A percentile compares a stretch with the other conserved stretches of the same genome.
Conservation (phyloP, 30 jellyfish, hydroid and myxozoan genomes). For the Aurelia coerulea region DNA sequence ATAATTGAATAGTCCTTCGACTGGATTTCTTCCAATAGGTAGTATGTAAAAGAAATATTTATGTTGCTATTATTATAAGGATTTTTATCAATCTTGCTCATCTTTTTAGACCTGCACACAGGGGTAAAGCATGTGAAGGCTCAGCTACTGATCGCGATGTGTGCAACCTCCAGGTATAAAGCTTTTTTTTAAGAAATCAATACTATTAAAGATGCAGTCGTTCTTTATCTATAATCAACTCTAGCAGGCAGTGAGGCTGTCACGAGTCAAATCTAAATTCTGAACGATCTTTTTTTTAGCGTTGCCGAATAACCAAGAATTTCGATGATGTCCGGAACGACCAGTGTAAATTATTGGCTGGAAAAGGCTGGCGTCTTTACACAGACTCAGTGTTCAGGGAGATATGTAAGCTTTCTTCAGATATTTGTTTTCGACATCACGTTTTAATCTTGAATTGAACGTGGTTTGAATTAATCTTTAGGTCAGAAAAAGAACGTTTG, state of each 20-base stretch:
- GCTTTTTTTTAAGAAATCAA: background rate
- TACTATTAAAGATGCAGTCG: too few species aligned
- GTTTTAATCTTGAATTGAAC: background rate
- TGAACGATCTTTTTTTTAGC: background rate
- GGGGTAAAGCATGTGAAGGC: conserved; percentile 82
- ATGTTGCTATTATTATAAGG: too few species aligned
- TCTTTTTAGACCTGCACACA: conserved; percentile 70
- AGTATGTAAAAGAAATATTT: too few species aligned
- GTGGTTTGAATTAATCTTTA: too few species aligned
- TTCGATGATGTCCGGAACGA: conserved; percentile 49
- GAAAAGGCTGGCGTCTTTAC: conserved; percentile 34
- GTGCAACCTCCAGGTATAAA: conserved; percentile 64
- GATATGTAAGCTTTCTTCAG: conserved; percentile 13
- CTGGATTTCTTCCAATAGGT: too few species aligned
- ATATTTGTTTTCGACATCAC: too few species aligned
- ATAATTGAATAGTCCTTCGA: too few species aligned
- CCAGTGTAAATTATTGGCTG: conserved; percentile 56
- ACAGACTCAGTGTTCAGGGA: conserved; percentile 26
- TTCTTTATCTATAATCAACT: too few species aligned
- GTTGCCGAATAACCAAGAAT: conserved; percentile 46
- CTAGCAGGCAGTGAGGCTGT: too few species aligned
- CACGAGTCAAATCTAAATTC: too few species aligned
- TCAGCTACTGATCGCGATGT: conserved; percentile 35
- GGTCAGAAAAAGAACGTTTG: too few species aligned
- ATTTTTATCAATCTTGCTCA: too few species aligned